phyloP scores from a whole-genome alignment of 2,797 vertebrate genomes.

The Propithecus perrieri region DNA sequence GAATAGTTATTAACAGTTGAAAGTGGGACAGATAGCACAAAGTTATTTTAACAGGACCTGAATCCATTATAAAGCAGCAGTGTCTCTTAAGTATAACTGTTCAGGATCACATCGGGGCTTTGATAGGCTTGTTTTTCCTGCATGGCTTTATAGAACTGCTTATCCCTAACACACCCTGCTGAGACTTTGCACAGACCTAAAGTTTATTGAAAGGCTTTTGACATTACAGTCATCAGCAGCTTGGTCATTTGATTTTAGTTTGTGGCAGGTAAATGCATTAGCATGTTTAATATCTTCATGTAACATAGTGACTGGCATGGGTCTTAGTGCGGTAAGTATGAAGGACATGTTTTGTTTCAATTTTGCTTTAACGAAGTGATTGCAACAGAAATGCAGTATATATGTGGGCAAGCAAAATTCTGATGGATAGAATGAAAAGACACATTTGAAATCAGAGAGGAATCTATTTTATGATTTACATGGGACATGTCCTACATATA shows the following conservation, averaged over 20 bases:
- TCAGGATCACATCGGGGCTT: background rate
- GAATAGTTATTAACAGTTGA: slow-evolving; percentile 53
- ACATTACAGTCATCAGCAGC: slow-evolving; percentile 13
- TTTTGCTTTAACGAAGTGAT: slow-evolving; percentile 54
- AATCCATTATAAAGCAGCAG: background rate
- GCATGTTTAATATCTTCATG: slow-evolving; percentile 39
- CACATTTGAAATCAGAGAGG: slow-evolving; percentile 14
- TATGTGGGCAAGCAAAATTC: background rate
- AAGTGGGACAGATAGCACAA: slow-evolving; percentile 31
- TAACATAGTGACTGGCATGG: background rate
- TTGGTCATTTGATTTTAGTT: slow-evolving; percentile 55
- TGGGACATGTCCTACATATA: background rate
- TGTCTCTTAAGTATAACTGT: slow-evolving; percentile 2
- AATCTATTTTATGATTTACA: background rate
- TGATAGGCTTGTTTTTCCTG: slow-evolving; percentile 12
- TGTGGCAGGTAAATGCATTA: slow-evolving; percentile 14
- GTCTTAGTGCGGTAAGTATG: background rate
- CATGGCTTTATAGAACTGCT: slow-evolving; percentile 23
- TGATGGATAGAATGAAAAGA: slow-evolving; percentile 29
- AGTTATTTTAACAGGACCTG: slow-evolving; percentile 50
- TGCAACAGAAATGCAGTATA: background rate
- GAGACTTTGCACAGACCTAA: slow-evolving; percentile 31
- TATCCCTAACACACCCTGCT: background rate
- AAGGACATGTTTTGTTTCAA: slow-evolving; percentile 46
- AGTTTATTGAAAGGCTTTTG: slow-evolving; percentile 44